These are phyloP conservation scores for Meandrusa payeni DNA, from an alignment of 2,888 invertebrate genomes.

Conservation along the genomic window DNA sequence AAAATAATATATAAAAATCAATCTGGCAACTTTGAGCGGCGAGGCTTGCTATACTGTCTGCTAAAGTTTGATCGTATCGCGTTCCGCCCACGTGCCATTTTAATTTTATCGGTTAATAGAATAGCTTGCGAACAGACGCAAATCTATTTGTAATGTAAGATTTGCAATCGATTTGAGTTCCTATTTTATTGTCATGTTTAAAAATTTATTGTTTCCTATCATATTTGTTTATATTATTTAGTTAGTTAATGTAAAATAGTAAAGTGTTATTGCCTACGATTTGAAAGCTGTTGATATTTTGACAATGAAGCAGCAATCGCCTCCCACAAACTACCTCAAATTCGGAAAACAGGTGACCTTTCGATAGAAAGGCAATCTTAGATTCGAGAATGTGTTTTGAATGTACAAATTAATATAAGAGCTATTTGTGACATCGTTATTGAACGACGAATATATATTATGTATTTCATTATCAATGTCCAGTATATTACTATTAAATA, in stretches of 20 bases:
- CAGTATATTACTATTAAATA: slow-evolving; percentile 75
- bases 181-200: slow-evolving; percentile 62
- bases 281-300: slow-evolving; percentile 10
- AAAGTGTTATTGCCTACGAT: slow-evolving; percentile 6
- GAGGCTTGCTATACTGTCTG: too few relatives aligned
- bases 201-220: slow-evolving; percentile 45
- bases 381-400: slow-evolving; percentile 44
- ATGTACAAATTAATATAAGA: slow-evolving; percentile 67
- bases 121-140: slow-evolving; percentile 4
- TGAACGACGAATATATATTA: slow-evolving; percentile 61
- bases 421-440: slow-evolving; percentile 65
- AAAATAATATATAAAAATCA: too few relatives aligned
- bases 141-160: slow-evolving; percentile 26
- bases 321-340: slow-evolving; percentile 60
- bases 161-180: slow-evolving; percentile 75
- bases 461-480: slow-evolving; percentile 78
- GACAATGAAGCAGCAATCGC: slow-evolving; percentile 14
- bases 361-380: slow-evolving; percentile 35
- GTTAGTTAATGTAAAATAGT: slow-evolving; percentile 36
- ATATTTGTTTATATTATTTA: slow-evolving; percentile 53
- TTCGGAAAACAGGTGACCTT: slow-evolving; percentile 51
- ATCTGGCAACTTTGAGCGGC: too few relatives aligned
- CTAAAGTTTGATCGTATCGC: too few relatives aligned
- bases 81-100: neutral
- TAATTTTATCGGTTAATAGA: slow-evolving; percentile 1